phyloP scores from a whole-genome alignment of 2,113 vertebrate genomes.

The Turnix velox region DNA sequence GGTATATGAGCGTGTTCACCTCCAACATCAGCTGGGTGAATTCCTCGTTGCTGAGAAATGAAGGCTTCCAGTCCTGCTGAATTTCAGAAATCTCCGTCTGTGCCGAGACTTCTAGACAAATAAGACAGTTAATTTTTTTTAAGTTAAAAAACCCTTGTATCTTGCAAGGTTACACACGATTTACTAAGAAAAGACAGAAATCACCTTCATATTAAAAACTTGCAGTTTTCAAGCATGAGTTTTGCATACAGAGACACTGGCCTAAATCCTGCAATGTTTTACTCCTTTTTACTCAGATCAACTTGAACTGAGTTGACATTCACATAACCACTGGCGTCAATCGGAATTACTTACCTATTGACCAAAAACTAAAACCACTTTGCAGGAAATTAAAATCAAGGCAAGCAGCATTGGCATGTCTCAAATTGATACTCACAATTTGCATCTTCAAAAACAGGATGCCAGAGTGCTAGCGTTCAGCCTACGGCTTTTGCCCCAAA shows the following conservation, averaged over 20 bases:
- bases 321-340: not conserved
- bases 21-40: constrained; percentile 85
- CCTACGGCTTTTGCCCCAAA: not conserved
- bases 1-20: constrained; percentile 55
- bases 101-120: constrained; percentile 74
- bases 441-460: not conserved
- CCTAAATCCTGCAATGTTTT: not conserved
- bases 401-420: not conserved
- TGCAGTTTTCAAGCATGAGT: not conserved
- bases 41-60: constrained; percentile 83
- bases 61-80: constrained; percentile 82
- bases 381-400: not conserved
- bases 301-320: not conserved
- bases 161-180: not conserved
- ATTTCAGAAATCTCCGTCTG: constrained; percentile 77
- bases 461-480: not conserved
- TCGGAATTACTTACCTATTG: not conserved
- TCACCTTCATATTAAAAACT: not conserved
- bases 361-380: constrained; percentile 1
- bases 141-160: not conserved
- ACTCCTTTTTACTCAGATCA: not conserved
- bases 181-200: not conserved
- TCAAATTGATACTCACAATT: not conserved
- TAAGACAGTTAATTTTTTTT: not conserved
- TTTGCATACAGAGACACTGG: not conserved